Evolutionary conservation across 2,797 vertebrate genomes (phyloP).

Genomic region (Octomys mimax): DNA sequence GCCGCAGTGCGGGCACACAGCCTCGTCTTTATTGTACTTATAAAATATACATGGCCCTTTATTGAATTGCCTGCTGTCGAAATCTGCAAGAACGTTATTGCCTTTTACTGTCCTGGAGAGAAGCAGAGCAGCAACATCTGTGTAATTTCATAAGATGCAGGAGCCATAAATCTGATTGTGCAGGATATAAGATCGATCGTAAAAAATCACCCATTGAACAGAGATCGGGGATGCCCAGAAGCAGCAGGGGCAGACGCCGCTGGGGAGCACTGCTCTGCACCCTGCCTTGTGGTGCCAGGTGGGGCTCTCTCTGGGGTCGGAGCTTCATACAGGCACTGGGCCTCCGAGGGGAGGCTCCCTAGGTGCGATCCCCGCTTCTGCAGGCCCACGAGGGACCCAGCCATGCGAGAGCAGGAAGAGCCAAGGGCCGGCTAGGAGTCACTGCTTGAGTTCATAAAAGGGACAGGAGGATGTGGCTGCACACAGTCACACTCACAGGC

Average conservation of each 20-base stretch:
- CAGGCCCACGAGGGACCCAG: background rate
- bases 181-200: constrained; percentile 89
- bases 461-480: no score
- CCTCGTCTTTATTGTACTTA: constrained; percentile 92
- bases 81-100: constrained; percentile 93
- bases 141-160: constrained; percentile 92
- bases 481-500: background rate
- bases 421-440: background rate
- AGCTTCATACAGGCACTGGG: background rate
- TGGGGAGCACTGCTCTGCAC: background rate
- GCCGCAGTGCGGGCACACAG: constrained; percentile 78
- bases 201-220: constrained; percentile 86
- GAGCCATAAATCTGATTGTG: constrained; percentile 92
- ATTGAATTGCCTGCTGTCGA: constrained; percentile 93
- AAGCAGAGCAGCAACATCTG: constrained; percentile 89
- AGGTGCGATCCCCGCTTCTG: background rate
- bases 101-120: constrained; percentile 93
- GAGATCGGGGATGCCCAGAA: constrained; percentile 78
- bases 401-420: background rate
- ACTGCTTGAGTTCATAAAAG: background rate
- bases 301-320: background rate
- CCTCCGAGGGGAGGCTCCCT: background rate
- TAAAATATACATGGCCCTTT: constrained; percentile 94
- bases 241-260: constrained; percentile 32
- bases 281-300: background rate